Percentiles rank a stretch among this genome's conserved stretches.
Conservation (phyloP, 2,888 invertebrate genomes). For the Cyrtodaria siliqua region DNA sequence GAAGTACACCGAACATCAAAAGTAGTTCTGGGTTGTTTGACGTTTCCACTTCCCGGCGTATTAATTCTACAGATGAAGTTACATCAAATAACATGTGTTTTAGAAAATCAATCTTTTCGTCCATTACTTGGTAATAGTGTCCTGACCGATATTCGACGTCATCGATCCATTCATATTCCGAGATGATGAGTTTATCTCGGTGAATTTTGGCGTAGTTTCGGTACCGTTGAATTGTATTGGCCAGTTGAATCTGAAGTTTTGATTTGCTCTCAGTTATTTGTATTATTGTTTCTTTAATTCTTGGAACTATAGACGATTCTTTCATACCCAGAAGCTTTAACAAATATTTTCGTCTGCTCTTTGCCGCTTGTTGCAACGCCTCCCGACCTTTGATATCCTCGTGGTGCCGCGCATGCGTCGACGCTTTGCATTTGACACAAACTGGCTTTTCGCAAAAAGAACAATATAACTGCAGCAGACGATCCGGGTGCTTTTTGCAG, state of each 20-base stretch:
- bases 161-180: constrained; percentile 42
- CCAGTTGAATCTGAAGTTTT: constrained; percentile 26
- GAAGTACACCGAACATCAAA: constrained; percentile 31
- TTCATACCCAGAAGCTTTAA: constrained; percentile 23
- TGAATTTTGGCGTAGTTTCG: constrained; percentile 30
- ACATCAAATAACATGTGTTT: constrained; percentile 21
- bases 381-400: constrained; percentile 45
- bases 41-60: constrained; percentile 28
- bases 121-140: constrained; percentile 30
- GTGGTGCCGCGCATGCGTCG: constrained; percentile 50
- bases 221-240: constrained; percentile 21
- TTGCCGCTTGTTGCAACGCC: constrained; percentile 37
- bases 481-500: constrained; percentile 15
- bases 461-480: constrained; percentile 40
- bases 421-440: constrained; percentile 47
- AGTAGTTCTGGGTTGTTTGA: constrained; percentile 45
- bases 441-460: constrained; percentile 52
- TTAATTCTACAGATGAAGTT: constrained; percentile 1
- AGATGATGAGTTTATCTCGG: constrained; percentile 27
- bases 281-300: constrained; percentile 24
- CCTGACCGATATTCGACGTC: constrained; percentile 15
- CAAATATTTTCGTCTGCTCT: constrained; percentile 29
- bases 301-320: constrained; percentile 17
- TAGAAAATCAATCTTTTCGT: constrained; percentile 51
- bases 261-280: constrained; percentile 33